These are phyloP conservation scores for Euspilapteryx auroguttella DNA, from an alignment of 2,888 invertebrate species.

Conservation along the genomic window DNA sequence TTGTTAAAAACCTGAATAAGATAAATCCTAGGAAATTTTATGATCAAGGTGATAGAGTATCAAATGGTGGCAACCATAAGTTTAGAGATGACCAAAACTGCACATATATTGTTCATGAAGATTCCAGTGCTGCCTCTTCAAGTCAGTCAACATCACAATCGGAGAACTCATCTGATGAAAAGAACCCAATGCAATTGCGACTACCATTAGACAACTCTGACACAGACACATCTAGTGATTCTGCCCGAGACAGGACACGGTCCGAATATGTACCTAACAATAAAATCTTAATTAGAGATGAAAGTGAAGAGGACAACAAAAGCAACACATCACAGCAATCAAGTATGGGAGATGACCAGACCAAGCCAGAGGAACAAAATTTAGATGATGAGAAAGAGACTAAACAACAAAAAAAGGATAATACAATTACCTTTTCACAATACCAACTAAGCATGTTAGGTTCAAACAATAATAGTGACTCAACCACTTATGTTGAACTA, in stretches of 20 bases:
- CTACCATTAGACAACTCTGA: conserved; percentile 45
- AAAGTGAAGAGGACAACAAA: conserved; percentile 11
- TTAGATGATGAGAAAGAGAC: neutral
- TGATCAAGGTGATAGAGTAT: conserved; percentile 16
- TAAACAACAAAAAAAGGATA: neutral
- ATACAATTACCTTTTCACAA: conserved; percentile 1
- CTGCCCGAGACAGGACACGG: conserved; percentile 34
- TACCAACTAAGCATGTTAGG: conserved; percentile 15
- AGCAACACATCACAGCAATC: neutral
- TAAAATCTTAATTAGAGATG: conserved; percentile 17
- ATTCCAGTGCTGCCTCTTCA: conserved; percentile 32
- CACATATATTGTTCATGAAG: conserved; percentile 48
- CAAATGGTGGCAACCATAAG: conserved; percentile 14
- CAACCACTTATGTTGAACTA: conserved; percentile 43
- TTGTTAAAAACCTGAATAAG: conserved; percentile 26
- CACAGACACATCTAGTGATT: conserved; percentile 50
- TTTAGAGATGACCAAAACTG: conserved; percentile 36
- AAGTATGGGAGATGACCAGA: neutral
- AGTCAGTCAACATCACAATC: conserved; percentile 32
- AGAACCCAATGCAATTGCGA: conserved; percentile 38
- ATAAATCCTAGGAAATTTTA: conserved; percentile 16
- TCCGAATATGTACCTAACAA: conserved; percentile 47
- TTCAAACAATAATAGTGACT: conserved; percentile 36
- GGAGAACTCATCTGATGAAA: conserved; percentile 48
- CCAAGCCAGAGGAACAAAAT: no score